Evolutionary conservation across 2,113 vertebrate species (phyloP).

Genomic region (Alexandromys fortis): DNA sequence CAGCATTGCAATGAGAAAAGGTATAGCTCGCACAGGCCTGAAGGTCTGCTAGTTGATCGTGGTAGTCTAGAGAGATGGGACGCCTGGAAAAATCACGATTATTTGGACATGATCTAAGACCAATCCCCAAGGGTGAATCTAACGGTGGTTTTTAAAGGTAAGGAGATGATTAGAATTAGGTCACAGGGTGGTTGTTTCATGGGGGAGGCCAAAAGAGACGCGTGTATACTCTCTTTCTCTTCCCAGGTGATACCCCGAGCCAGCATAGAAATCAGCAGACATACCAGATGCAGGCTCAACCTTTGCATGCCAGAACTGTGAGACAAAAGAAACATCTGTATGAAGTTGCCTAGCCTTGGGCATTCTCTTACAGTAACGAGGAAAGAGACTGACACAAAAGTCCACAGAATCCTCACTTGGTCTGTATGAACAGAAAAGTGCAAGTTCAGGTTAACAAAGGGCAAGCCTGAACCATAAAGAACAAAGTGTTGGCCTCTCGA

Average conservation of each 20-base stretch:
- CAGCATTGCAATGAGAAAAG: background rate
- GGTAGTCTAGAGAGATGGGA: background rate
- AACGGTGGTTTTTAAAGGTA: background rate
- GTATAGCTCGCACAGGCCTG: background rate
- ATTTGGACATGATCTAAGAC: background rate
- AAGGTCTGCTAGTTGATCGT: fast-evolving
- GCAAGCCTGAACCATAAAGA: background rate
- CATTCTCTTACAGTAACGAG: background rate
- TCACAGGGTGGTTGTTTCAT: background rate
- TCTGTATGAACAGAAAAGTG: background rate
- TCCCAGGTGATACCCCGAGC: background rate
- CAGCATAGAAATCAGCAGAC: background rate
- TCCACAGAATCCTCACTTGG: background rate
- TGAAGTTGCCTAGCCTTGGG: background rate
- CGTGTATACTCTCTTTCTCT: background rate
- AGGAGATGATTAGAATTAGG: background rate
- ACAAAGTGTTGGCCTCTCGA: background rate
- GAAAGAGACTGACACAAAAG: background rate
- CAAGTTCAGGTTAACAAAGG: background rate
- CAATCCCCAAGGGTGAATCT: background rate
- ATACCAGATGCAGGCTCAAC: background rate
- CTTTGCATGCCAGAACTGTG: background rate
- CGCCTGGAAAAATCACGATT: background rate
- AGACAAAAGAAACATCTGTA: background rate
- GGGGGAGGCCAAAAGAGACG: background rate